Conservation (phyloP, 37 sponge, comb jelly and placozoan genomes). For the Crambe crambe region DNA sequence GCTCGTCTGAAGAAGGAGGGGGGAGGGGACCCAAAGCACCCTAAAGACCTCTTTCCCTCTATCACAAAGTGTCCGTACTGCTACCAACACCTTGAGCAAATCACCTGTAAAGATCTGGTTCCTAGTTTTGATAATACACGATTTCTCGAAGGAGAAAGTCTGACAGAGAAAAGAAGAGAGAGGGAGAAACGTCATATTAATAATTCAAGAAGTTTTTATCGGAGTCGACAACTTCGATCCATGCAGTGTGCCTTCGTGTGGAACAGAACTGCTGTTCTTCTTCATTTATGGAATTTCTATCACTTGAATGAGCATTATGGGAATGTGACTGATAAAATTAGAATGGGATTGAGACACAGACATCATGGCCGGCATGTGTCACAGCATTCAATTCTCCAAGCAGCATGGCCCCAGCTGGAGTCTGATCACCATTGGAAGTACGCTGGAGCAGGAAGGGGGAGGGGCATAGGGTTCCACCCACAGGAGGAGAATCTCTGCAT, state of each 20-base stretch:
- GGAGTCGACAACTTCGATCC: background rate
- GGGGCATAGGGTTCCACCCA: background rate
- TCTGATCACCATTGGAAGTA: background rate
- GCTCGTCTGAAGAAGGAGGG: slow-evolving; percentile 46
- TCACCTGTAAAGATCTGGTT: background rate
- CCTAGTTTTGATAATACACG: slow-evolving; percentile 29
- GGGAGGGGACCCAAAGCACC: slow-evolving; percentile 77
- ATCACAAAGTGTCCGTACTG: slow-evolving; percentile 72
- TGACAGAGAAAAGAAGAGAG: background rate
- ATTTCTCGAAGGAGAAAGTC: slow-evolving; percentile 23
- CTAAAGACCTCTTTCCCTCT: slow-evolving; percentile 89
- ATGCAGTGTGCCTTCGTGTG: slow-evolving; percentile 7
- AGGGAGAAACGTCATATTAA: background rate
- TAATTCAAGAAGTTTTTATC: background rate
- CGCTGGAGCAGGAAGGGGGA: background rate
- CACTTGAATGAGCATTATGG: background rate
- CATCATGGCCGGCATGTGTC: background rate
- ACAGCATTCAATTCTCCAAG: slow-evolving; percentile 6
- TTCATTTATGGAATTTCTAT: slow-evolving; percentile 63
- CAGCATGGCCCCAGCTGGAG: slow-evolving; percentile 42
- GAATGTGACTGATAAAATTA: background rate
- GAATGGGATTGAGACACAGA: background rate
- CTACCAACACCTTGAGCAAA: slow-evolving; percentile 8
- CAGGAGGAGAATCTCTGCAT: slow-evolving; percentile 8
- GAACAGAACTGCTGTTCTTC: slow-evolving; percentile 63